Conservation (phyloP, 2,888 invertebrate species). For the Odontomyia ornata region DNA sequence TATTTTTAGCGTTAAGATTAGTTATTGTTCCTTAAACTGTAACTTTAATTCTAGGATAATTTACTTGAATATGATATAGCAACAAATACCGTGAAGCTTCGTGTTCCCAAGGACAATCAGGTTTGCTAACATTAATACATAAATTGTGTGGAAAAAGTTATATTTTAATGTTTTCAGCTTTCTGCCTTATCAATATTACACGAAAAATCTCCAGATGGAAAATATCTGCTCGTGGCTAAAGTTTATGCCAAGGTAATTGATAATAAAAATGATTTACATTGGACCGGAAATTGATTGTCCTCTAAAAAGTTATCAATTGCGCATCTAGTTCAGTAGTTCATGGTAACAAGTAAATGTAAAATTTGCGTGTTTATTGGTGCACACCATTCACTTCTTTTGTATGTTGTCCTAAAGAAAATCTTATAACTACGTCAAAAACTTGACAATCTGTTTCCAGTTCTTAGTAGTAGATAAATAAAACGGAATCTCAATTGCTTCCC, state of each 20-base stretch:
- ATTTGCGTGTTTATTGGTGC: no score
- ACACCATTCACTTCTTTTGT: no score
- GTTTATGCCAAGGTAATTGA: constrained; percentile 72
- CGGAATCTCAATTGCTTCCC: background rate
- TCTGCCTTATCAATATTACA: constrained; percentile 60
- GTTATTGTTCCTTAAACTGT: background rate
- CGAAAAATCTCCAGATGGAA: constrained; percentile 72
- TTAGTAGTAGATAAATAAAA: no score
- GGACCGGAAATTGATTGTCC: no score
- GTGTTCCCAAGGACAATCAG: background rate
- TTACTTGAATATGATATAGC: constrained; percentile 27
- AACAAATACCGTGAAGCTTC: background rate
- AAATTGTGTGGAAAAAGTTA: background rate
- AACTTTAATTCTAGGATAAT: constrained; percentile 14
- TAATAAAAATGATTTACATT: background rate
- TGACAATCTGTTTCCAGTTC: no score
- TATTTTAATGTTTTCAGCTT: background rate
- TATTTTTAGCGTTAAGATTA: background rate
- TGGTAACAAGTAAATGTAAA: no score
- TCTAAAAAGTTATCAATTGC: no score
- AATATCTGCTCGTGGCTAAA: constrained; percentile 71
- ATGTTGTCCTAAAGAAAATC: background rate
- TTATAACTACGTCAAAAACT: no score
- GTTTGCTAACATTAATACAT: background rate
- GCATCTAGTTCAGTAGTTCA: no score